phyloP scores from a whole-genome alignment of 2,888 invertebrate genomes.

The Cerceris rybyensis region DNA sequence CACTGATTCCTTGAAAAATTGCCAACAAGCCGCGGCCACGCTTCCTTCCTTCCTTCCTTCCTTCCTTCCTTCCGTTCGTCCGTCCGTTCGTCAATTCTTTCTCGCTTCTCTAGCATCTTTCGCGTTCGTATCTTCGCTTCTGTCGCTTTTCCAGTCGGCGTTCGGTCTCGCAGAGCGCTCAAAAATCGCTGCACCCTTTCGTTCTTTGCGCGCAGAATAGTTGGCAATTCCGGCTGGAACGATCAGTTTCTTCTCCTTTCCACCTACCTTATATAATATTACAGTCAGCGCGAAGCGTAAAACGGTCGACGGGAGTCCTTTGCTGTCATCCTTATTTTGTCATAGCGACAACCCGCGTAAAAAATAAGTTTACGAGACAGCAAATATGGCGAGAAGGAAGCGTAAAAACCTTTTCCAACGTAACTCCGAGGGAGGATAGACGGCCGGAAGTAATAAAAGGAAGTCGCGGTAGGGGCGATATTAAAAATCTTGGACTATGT shows the following conservation, averaged over 20 bases:
- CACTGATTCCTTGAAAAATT: conserved; percentile 78
- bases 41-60: conserved; percentile 45
- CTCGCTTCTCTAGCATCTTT: conserved; percentile 16
- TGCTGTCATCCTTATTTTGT: no score
- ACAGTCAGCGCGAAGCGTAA: no score
- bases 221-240: neutral
- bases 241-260: conserved; percentile 27
- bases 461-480: no score
- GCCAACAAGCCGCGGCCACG: conserved; percentile 70
- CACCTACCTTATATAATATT: neutral
- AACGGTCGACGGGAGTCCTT: no score
- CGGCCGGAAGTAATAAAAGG: no score
- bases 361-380: no score
- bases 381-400: no score
- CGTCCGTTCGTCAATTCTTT: conserved; percentile 13
- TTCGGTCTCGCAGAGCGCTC: conserved; percentile 21
- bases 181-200: conserved; percentile 23
- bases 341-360: no score
- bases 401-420: no score
- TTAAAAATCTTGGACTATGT: no score
- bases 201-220: conserved; percentile 17
- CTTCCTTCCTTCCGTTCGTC: conserved; percentile 33
- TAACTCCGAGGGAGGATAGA: no score
- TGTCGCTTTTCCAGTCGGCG: conserved; percentile 3
- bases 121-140: conserved; percentile 15